Conservation (phyloP, 2,888 invertebrate species). For the Drosophila prostipennis region DNA sequence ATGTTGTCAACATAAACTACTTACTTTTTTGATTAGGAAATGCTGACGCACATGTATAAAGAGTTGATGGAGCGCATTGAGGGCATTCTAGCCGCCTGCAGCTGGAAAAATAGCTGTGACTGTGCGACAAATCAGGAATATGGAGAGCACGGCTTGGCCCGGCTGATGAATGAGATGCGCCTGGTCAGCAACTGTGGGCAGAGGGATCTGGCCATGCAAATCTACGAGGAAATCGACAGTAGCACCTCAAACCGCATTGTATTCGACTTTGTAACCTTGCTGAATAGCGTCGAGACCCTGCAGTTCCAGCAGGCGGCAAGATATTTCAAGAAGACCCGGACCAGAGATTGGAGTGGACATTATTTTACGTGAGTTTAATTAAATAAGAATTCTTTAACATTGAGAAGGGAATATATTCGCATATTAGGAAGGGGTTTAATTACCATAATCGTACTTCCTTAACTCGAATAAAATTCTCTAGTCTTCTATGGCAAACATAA, state of each 20-base stretch:
- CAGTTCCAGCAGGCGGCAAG: slow-evolving; percentile 55
- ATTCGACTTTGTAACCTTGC: slow-evolving; percentile 61
- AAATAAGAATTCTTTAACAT: no score
- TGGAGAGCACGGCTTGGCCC: slow-evolving; percentile 22
- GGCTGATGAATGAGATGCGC: slow-evolving; percentile 52
- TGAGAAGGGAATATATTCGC: no score
- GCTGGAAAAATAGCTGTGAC: slow-evolving; percentile 34
- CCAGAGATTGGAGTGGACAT: slow-evolving; percentile 46
- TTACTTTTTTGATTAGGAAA: slow-evolving; percentile 42
- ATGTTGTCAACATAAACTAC: not conserved
- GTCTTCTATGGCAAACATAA: not conserved
- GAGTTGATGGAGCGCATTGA: slow-evolving; percentile 60
- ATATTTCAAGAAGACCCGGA: slow-evolving; percentile 41
- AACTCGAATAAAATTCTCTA: no score
- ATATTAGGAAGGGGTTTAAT: no score
- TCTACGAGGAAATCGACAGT: slow-evolving; percentile 45
- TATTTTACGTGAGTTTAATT: slow-evolving; percentile 54
- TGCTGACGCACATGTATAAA: slow-evolving; percentile 66
- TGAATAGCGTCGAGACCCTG: slow-evolving; percentile 65
- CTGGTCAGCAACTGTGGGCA: slow-evolving; percentile 47
- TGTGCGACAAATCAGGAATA: slow-evolving; percentile 14
- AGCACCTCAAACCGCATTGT: slow-evolving; percentile 34
- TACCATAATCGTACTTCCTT: no score
- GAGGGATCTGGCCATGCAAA: slow-evolving; percentile 48
- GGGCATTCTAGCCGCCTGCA: slow-evolving; percentile 30